Percentiles rank a stretch among this genome's conserved stretches.
phyloP scores from a whole-genome alignment of 2,797 vertebrate genomes.

The Triplophysa yarkandensis region DNA sequence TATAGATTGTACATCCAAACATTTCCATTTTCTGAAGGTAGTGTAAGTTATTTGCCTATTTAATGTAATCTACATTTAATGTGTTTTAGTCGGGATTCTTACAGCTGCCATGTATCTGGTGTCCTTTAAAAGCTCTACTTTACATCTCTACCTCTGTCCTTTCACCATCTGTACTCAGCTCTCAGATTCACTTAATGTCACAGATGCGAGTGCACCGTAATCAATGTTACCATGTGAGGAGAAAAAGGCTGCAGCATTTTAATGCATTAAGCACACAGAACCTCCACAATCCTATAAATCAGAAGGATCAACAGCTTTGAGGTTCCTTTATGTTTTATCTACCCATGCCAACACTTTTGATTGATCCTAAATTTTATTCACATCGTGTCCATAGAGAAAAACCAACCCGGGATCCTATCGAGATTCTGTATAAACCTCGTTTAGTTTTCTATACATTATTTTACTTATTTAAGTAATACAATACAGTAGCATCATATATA shows the following conservation, averaged over 20 bases:
- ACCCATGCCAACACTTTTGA: slow-evolving; percentile 1
- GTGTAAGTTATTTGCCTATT: slow-evolving; percentile 29
- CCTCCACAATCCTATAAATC: slow-evolving; percentile 13
- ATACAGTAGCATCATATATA: too few relatives aligned
- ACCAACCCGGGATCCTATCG: neutral
- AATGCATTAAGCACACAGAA: slow-evolving; percentile 37
- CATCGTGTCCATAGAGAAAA: neutral
- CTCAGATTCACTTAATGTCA: slow-evolving; percentile 35
- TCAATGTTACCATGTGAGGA: slow-evolving; percentile 33
- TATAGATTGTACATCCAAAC: slow-evolving; percentile 3
- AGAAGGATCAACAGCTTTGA: slow-evolving; percentile 1
- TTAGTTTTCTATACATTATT: too few relatives aligned
- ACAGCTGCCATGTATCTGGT: slow-evolving; percentile 8
- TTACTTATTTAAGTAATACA: too few relatives aligned
- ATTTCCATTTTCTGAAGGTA: neutral
- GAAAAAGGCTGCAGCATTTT: slow-evolving; percentile 15
- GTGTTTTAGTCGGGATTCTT: slow-evolving; percentile 27
- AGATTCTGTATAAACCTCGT: too few relatives aligned
- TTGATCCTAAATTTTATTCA: slow-evolving; percentile 3
- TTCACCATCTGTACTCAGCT: slow-evolving; percentile 31
- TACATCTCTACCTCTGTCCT: slow-evolving; percentile 24
- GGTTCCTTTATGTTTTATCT: slow-evolving; percentile 1
- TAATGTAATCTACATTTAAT: slow-evolving; percentile 31
- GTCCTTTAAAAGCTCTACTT: slow-evolving; percentile 28
- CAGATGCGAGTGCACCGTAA: slow-evolving; percentile 40